phyloP scores from a whole-genome alignment of 2,888 invertebrate genomes.

The Polydrusus pterygomalis region DNA sequence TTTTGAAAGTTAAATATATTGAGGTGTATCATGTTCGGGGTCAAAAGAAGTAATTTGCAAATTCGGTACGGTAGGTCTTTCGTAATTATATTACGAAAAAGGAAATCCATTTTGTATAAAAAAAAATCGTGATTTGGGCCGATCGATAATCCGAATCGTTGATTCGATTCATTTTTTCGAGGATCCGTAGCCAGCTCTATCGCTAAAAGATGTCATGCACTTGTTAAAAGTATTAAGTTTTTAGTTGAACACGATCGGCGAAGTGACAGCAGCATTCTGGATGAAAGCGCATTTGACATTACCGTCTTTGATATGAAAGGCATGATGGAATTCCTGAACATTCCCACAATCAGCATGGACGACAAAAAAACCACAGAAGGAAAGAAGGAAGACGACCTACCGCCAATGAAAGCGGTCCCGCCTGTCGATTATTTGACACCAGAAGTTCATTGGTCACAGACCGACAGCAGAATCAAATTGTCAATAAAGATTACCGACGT shows the following conservation, averaged over 20 bases:
- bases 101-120: no score
- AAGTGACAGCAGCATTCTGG: background rate
- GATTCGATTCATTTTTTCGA: no score
- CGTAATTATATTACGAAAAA: no score
- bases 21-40: no score
- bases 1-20: no score
- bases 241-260: background rate
- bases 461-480: conserved; percentile 61
- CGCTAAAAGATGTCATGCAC: no score
- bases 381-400: conserved; percentile 41
- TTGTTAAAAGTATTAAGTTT: background rate
- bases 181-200: no score
- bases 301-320: conserved; percentile 25
- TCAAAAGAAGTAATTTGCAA: no score
- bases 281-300: conserved; percentile 35
- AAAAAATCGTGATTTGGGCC: no score
- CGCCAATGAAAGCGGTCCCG: conserved; percentile 59
- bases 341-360: background rate
- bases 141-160: no score
- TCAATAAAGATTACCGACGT: conserved; percentile 64
- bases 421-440: conserved; percentile 64
- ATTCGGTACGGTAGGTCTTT: no score
- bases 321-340: conserved; percentile 19
- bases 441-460: conserved; percentile 67
- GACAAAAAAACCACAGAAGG: conserved; percentile 18